Percentiles rank a stretch among this genome's conserved stretches.
Evolutionary conservation across 2,888 invertebrate genomes (phyloP).

Genomic region (Anthophora plumipes): DNA sequence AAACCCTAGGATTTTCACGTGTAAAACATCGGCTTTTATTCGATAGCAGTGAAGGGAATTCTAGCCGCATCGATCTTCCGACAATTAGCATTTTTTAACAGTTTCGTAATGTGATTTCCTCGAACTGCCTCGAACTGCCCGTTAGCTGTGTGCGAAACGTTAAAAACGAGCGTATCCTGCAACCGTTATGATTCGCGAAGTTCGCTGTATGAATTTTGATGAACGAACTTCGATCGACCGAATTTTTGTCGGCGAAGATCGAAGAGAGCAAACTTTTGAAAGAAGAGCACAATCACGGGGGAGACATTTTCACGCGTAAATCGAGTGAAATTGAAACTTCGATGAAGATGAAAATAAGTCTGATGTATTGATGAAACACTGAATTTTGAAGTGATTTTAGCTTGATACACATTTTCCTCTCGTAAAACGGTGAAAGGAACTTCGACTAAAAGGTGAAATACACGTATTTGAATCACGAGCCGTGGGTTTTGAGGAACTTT

Average conservation of each 20-base stretch:
- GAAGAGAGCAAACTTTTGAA: background rate
- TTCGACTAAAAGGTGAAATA: no score
- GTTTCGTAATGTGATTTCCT: background rate
- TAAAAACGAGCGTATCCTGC: background rate
- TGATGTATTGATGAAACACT: no score
- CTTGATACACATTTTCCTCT: no score
- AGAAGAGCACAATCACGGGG: background rate
- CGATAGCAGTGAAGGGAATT: background rate
- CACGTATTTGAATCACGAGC: no score
- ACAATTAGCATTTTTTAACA: conserved; percentile 1
- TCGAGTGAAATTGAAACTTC: background rate
- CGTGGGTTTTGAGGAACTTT: no score
- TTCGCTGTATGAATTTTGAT: conserved; percentile 10
- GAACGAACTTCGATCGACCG: conserved; percentile 1
- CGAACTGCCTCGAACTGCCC: no score
- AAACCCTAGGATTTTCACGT: conserved; percentile 7
- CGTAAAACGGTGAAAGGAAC: no score
- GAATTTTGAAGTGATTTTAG: background rate
- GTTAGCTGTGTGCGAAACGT: background rate
- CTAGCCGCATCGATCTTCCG: background rate
- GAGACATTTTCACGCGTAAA: background rate
- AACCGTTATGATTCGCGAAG: conserved; percentile 12
- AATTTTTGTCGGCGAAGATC: conserved; percentile 4
- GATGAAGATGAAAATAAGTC: no score
- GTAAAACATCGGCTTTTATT: conserved; percentile 34